These are phyloP conservation scores for Neopelma chrysocephalum DNA, from an alignment of 2,797 vertebrate species.

Conservation along the genomic window DNA sequence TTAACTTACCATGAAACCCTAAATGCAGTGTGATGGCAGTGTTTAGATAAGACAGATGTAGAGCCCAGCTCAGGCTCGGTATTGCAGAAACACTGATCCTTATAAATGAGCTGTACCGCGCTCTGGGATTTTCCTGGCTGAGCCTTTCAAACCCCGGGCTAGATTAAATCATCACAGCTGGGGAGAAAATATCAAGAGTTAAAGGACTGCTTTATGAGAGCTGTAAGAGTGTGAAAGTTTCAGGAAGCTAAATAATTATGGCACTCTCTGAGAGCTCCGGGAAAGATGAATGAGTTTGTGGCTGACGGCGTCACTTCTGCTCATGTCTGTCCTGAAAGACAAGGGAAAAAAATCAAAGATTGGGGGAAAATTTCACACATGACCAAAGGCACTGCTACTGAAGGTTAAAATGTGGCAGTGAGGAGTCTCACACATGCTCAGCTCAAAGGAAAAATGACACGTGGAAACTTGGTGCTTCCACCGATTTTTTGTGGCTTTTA, in stretches of 20 bases:
- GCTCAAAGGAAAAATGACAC: neutral
- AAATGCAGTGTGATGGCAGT: conserved; percentile 66
- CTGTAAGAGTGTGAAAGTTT: conserved; percentile 42
- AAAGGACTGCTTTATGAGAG: conserved; percentile 43
- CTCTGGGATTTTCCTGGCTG: conserved; percentile 59
- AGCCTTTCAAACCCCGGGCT: conserved; percentile 34
- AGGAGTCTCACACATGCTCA: fast-evolving
- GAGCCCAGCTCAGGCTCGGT: neutral
- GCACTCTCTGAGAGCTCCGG: neutral
- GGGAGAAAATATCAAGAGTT: conserved; percentile 50
- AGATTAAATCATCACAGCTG: conserved; percentile 63
- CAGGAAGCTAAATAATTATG: conserved; percentile 57
- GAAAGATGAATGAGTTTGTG: conserved; percentile 23
- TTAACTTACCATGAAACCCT: conserved; percentile 60
- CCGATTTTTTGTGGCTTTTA: neutral
- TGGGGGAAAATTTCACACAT: neutral
- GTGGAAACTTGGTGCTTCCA: neutral
- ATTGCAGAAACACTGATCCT: conserved; percentile 40
- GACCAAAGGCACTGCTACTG: neutral
- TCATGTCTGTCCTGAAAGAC: neutral
- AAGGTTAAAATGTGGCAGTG: neutral
- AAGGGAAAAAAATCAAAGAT: conserved; percentile 12
- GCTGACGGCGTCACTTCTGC: neutral
- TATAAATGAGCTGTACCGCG: conserved; percentile 59
- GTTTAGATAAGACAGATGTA: conserved; percentile 71